These are phyloP conservation scores for Tolypeutes matacus DNA, from an alignment of 2,797 vertebrate species.

Conservation along the genomic window DNA sequence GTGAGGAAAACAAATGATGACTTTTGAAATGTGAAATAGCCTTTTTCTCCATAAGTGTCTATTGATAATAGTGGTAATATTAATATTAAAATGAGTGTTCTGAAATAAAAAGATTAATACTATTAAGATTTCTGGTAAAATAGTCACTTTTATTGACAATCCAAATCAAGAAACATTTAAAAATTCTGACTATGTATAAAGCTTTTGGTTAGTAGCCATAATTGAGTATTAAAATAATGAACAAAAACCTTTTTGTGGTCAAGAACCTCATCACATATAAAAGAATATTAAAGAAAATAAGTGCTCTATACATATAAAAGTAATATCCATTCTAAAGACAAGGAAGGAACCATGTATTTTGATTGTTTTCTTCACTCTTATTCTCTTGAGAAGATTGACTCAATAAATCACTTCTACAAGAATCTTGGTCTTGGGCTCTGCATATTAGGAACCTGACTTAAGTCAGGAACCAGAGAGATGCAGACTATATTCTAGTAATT, in stretches of 20 bases:
- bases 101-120: background rate
- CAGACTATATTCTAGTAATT: background rate
- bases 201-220: conserved; percentile 37
- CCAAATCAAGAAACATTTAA: conserved; percentile 69
- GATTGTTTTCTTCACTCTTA: background rate
- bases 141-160: conserved; percentile 61
- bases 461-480: background rate
- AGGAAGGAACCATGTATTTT: background rate
- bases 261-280: background rate
- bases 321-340: background rate
- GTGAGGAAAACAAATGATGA: conserved; percentile 50
- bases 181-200: background rate
- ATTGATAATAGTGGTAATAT: too few relatives aligned
- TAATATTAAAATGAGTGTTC: too few relatives aligned
- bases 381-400: background rate
- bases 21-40: conserved; percentile 65
- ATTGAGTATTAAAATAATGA: background rate
- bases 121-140: conserved; percentile 62
- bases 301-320: background rate
- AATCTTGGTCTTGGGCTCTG: background rate
- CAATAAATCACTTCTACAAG: background rate
- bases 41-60: background rate
- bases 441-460: background rate
- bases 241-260: background rate
- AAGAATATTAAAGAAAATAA: background rate